A percentile compares a stretch with the other conserved stretches of the same genome.
These are phyloP conservation scores for Dasyprocta punctata DNA, from an alignment of 2,113 vertebrate species.

Conservation along the genomic window DNA sequence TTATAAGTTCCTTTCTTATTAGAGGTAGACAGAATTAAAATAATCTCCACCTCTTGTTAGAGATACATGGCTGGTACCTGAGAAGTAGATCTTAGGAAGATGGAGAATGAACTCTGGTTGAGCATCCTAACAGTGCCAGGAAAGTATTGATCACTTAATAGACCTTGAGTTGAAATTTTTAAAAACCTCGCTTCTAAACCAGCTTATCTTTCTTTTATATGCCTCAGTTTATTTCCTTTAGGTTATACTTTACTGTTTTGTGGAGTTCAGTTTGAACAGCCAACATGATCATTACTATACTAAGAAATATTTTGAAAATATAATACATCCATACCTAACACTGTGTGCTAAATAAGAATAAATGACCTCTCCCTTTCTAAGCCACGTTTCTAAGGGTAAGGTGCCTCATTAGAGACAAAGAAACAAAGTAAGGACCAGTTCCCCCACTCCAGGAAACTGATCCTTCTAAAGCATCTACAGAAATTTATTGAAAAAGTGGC, in stretches of 20 bases:
- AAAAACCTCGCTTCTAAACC: too few species aligned
- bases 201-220: too few species aligned
- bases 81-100: neutral
- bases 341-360: neutral
- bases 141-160: too few species aligned
- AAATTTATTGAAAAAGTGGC: neutral
- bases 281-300: neutral
- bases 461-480: neutral
- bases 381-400: neutral
- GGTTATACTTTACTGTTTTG: neutral
- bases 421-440: neutral
- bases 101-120: neutral
- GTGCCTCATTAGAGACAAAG: neutral
- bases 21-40: neutral
- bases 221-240: too few species aligned
- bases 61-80: neutral
- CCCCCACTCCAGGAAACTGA: neutral
- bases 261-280: neutral
- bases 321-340: neutral
- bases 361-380: neutral
- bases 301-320: conserved; percentile 6
- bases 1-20: conserved; percentile 27
- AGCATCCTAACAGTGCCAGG: too few species aligned
- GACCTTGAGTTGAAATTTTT: too few species aligned
- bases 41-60: neutral